These are phyloP conservation scores for Heteromormyrus szaboi DNA, from an alignment of 2,797 vertebrate genomes.

Conservation along the genomic window DNA sequence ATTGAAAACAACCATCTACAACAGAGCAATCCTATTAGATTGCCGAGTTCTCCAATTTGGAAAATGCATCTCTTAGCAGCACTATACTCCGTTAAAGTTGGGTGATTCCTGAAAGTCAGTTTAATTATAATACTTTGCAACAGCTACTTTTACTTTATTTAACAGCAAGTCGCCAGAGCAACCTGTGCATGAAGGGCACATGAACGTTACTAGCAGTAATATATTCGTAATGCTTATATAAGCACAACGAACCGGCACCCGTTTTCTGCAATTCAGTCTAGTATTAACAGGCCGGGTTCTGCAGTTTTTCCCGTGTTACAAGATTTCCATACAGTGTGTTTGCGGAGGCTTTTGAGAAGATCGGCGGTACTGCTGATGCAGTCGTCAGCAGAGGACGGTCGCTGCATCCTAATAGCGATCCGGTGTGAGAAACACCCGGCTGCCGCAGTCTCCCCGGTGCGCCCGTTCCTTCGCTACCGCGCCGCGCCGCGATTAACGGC, in stretches of 20 bases:
- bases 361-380: background rate
- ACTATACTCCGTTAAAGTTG: background rate
- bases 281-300: background rate
- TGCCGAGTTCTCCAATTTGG: background rate
- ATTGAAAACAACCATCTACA: background rate
- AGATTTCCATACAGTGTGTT: background rate
- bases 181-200: background rate
- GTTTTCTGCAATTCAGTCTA: background rate
- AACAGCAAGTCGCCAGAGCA: background rate
- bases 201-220: background rate
- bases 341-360: background rate
- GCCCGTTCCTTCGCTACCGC: background rate
- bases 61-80: background rate
- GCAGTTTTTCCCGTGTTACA: background rate
- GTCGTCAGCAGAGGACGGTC: slow-evolving; percentile 10
- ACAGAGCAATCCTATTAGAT: background rate
- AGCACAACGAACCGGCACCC: background rate
- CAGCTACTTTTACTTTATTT: background rate
- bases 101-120: background rate
- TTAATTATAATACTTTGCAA: background rate
- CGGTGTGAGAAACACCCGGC: background rate
- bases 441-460: background rate
- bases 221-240: background rate
- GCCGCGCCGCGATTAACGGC: background rate
- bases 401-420: background rate